Base-by-base conservation (phyloP, 2,113 vertebrate species). In the Burhinus oedicnemus region DNA sequence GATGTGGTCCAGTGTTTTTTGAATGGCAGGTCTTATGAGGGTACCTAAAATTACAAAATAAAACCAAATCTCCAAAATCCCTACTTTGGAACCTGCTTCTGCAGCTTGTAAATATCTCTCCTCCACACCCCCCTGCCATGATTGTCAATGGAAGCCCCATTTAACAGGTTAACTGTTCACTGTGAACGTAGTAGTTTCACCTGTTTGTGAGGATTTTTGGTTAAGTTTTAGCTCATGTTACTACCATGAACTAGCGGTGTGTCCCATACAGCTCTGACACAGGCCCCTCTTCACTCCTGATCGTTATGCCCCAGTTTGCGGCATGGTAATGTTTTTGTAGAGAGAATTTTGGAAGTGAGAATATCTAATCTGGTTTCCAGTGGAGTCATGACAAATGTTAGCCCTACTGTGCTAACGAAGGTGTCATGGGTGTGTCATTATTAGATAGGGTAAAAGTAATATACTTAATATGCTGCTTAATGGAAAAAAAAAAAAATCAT, bases 161-260 rank as follows among this genome's bases (percentile, higher is more conserved):
- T 51, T 25, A 22, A 51, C 49, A 51, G 49, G 8, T 40, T 76
- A 36, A 47, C 36, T 61, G 30, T 44, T 83, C 19, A 7, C 16
- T 36, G 23, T 57, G 3, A 34, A 8, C 38, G 5, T 4, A 19
- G 8, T 34, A 9, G 4, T 84, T 0, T 42, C 19, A 17, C 36
- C n/a, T 55, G 5, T 52, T 82, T 44, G 7, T 60, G 71, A 51
- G 15, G 15, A 20, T 14, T 51, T n/a, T 7, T 65, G 29, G 30
- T 76, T 6, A 32, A 66, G 38, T 18, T 85, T 34, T 60, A 45
- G 49, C 64, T 88, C 2, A 6, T 15, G 5, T 45, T 65, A 20
- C 23, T 29, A 2, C 34, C 3, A 0, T n/a, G 64, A 44, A 4
- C 13, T 61, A 27, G n/a, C 1, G 1, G 5, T 4, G 8, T 76